Conservation (phyloP, 2,888 invertebrate genomes). For the Cephus runcator region DNA sequence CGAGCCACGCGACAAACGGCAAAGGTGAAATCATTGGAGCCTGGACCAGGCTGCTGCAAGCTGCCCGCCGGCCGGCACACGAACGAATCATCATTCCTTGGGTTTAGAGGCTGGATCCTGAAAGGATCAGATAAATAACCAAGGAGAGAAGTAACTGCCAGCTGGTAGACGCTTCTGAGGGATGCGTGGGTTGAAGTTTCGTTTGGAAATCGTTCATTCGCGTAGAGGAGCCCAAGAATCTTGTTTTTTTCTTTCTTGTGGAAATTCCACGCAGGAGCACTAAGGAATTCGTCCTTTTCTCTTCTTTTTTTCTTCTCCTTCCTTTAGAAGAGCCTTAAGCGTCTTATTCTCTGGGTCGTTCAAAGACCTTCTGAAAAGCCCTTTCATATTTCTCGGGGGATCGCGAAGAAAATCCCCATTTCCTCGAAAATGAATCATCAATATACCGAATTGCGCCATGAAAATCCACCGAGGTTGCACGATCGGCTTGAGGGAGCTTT, state of each 20-base stretch:
- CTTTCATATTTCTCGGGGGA: neutral
- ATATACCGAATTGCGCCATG: neutral
- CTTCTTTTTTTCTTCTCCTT: neutral
- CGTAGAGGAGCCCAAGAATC: neutral
- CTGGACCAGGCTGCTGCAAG: neutral
- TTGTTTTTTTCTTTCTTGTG: neutral
- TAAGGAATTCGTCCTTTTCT: neutral
- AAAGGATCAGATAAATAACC: neutral
- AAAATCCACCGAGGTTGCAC: neutral
- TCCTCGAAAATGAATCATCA: neutral
- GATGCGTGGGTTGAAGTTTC: neutral
- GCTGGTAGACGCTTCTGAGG: neutral
- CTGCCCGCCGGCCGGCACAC: constrained; percentile 21
- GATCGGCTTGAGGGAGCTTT: neutral
- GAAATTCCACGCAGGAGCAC: neutral
- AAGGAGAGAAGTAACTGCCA: constrained; percentile 1
- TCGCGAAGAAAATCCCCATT: neutral
- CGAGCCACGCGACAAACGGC: constrained; percentile 28
- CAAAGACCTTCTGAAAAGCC: neutral
- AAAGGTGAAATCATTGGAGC: constrained; percentile 9
- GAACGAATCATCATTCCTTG: constrained; percentile 7
- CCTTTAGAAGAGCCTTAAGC: neutral
- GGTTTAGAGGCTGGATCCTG: neutral
- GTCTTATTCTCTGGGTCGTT: neutral
- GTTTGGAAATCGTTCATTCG: neutral